Evolutionary conservation across 2,888 invertebrate genomes (phyloP).

Genomic region (Pogonocherus hispidulus): DNA sequence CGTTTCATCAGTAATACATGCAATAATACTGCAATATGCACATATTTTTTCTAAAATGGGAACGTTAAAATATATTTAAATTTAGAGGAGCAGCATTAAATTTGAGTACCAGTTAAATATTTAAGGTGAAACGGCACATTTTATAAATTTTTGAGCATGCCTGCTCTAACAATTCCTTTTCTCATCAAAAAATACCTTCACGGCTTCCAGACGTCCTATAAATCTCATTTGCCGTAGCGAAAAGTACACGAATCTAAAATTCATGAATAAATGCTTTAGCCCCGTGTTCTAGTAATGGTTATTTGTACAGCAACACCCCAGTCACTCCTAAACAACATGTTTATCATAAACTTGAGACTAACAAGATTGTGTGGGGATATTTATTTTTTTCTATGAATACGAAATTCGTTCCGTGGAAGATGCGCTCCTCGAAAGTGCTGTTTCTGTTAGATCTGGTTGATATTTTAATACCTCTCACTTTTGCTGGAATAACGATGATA

Average conservation of each 20-base stretch:
- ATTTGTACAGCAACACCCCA: conserved; percentile 51
- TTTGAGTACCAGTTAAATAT: background rate
- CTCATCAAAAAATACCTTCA: conserved; percentile 2
- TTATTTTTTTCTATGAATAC: conserved; percentile 64
- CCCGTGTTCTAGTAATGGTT: conserved; percentile 51
- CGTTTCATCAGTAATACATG: no score
- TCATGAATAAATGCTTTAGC: conserved; percentile 53
- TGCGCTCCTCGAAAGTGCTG: conserved; percentile 28
- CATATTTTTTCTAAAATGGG: no score
- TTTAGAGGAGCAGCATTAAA: background rate
- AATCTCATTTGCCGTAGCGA: conserved; percentile 27
- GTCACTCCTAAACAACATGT: conserved; percentile 52
- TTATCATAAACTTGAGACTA: conserved; percentile 60
- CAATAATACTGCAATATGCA: no score
- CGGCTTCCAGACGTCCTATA: conserved; percentile 13
- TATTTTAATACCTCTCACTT: conserved; percentile 24
- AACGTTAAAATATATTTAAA: no score
- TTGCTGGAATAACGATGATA: conserved; percentile 15
- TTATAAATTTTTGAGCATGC: background rate
- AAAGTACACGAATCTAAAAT: conserved; percentile 46
- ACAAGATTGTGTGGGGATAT: conserved; percentile 59
- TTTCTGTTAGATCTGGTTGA: conserved; percentile 24
- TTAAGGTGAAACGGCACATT: background rate
- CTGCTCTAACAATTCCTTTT: conserved; percentile 9
- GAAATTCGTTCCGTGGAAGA: conserved; percentile 52